These are phyloP conservation scores for Amiota mariae DNA, from an alignment of 2,888 invertebrate species.

Conservation along the genomic window DNA sequence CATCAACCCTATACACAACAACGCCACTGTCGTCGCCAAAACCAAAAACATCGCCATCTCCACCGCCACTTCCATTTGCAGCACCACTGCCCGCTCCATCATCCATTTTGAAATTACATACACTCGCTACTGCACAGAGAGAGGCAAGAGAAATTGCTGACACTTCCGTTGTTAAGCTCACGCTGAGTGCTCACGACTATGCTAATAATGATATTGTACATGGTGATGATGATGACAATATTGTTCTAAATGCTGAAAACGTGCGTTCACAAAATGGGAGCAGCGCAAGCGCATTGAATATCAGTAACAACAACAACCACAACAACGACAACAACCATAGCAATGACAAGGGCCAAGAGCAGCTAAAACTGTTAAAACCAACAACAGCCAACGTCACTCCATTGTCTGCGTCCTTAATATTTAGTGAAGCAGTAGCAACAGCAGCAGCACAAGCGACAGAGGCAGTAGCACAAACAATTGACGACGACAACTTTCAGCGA, in stretches of 20 bases:
- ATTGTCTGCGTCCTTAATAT: not conserved
- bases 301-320: not conserved
- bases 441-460: not conserved
- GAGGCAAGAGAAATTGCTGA: too few relatives aligned
- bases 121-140: too few relatives aligned
- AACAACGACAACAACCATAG: not conserved
- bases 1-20: too few relatives aligned
- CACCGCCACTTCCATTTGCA: too few relatives aligned
- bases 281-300: slow-evolving; percentile 23
- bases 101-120: slow-evolving; percentile 24
- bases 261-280: slow-evolving; percentile 20
- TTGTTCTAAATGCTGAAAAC: slow-evolving; percentile 33
- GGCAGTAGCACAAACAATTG: not conserved
- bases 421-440: not conserved
- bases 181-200: too few relatives aligned
- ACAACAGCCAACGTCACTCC: not conserved
- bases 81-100: too few relatives aligned
- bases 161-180: too few relatives aligned
- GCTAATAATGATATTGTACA: too few relatives aligned
- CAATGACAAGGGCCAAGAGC: slow-evolving; percentile 10
- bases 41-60: too few relatives aligned
- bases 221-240: slow-evolving; percentile 2
- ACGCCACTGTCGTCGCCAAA: slow-evolving; percentile 24
- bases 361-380: not conserved
- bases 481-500: slow-evolving; percentile 1